phyloP scores from a whole-genome alignment of 2,888 invertebrate species.

The Hirtodrosophila confusa region DNA sequence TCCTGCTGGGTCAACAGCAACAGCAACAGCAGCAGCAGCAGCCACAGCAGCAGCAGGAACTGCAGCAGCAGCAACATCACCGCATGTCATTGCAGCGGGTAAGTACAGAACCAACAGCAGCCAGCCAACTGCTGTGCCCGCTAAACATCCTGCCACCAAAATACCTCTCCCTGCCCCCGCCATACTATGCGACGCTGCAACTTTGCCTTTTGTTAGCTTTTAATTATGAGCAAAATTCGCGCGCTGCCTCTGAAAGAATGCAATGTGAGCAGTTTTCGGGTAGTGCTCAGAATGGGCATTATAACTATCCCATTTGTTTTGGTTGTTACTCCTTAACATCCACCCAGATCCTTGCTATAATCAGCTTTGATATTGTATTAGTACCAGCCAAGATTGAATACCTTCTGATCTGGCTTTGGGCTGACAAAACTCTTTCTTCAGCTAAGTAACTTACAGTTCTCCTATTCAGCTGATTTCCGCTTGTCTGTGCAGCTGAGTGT shows the following conservation, averaged over 20 bases:
- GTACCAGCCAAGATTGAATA: no score
- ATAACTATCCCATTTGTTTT: constrained; percentile 3
- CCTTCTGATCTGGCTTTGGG: no score
- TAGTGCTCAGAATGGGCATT: constrained; percentile 5
- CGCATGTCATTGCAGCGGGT: constrained; percentile 68
- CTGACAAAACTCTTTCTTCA: no score
- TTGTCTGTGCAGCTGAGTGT: constrained; percentile 15
- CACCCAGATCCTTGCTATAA: no score
- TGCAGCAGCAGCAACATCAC: constrained; percentile 39
- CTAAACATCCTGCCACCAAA: neutral
- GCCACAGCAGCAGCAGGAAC: constrained; percentile 26
- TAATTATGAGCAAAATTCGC: constrained; percentile 75
- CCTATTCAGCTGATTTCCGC: neutral
- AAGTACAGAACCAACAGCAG: constrained; percentile 54
- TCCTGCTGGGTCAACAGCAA: constrained; percentile 56
- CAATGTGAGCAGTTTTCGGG: constrained; percentile 58
- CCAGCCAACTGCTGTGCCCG: constrained; percentile 15
- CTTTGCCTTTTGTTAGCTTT: constrained; percentile 79
- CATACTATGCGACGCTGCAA: constrained; percentile 38
- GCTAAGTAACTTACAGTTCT: constrained; percentile 12
- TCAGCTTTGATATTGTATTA: no score
- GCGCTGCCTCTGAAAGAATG: constrained; percentile 49
- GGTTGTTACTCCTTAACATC: no score
- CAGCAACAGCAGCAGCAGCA: constrained; percentile 31
- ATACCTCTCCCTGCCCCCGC: neutral